phyloP scores from a whole-genome alignment of 2,113 vertebrate species.

The Oreocharis arfaki region DNA sequence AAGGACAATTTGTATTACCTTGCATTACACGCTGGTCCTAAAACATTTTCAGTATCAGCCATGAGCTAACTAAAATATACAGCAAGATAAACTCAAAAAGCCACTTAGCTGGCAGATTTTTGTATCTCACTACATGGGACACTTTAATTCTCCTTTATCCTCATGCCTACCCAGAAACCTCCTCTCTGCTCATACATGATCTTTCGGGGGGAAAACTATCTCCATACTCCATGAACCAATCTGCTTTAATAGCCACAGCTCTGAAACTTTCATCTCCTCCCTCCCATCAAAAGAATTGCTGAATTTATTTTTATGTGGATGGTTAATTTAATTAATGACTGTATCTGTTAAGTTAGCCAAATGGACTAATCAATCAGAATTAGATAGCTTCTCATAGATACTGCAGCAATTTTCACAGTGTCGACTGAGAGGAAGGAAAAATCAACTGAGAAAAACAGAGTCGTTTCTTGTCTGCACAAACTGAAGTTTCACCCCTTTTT shows the following conservation, averaged over 20 bases:
- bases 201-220: neutral
- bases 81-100: neutral
- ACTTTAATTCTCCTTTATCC: neutral
- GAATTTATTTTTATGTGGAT: neutral
- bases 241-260: neutral
- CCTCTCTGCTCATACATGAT: neutral
- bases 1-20: neutral
- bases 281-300: neutral
- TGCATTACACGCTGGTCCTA: neutral
- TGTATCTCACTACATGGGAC: neutral
- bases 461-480: neutral
- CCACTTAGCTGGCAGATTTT: neutral
- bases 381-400: neutral
- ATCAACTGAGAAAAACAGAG: neutral
- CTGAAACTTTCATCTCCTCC: neutral
- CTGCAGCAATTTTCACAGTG: neutral
- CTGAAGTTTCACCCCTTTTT: neutral
- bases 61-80: neutral
- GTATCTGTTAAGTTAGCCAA: neutral
- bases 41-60: neutral
- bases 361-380: neutral
- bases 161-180: neutral
- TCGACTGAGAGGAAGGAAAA: neutral
- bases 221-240: neutral
- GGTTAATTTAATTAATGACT: constrained; percentile 27